phyloP scores from a whole-genome alignment of 2,888 invertebrate genomes.

The Scaptodrosophila latifasciaeformis region DNA sequence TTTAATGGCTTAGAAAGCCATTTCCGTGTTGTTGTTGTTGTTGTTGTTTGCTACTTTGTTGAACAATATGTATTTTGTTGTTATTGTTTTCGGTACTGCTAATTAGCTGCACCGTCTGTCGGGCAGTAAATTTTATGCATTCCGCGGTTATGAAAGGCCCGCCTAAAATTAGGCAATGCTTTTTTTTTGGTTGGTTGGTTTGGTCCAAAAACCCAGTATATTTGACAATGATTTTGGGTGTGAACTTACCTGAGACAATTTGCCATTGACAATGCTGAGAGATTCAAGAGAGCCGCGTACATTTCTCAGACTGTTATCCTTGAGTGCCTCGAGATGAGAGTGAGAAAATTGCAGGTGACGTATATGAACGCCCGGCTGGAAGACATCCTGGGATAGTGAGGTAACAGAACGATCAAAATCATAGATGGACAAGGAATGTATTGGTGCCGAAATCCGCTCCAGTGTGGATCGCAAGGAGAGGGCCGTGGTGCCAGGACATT shows the following conservation, averaged over 20 bases:
- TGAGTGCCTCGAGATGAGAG: constrained; percentile 83
- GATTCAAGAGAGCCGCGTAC: constrained; percentile 86
- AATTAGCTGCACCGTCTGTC: constrained; percentile 10
- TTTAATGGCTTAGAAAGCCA: constrained; percentile 71
- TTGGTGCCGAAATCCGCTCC: constrained; percentile 80
- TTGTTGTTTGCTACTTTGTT: constrained; percentile 12
- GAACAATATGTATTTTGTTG: no score
- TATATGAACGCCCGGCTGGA: constrained; percentile 82
- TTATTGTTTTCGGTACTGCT: no score
- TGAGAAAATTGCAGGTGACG: constrained; percentile 86
- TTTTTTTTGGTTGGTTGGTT: no score
- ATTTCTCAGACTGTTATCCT: constrained; percentile 83
- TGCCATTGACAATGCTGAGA: constrained; percentile 85
- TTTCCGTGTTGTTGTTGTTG: constrained; percentile 35
- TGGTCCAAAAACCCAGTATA: no score
- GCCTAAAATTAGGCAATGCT: constrained; percentile 5
- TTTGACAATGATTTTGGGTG: no score
- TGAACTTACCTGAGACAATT: constrained; percentile 75
- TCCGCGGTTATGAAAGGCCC: background rate
- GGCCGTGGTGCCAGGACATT: constrained; percentile 89
- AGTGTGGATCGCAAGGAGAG: constrained; percentile 84
- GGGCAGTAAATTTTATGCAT: constrained; percentile 8
- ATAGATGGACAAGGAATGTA: constrained; percentile 92
- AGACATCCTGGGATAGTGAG: constrained; percentile 84
- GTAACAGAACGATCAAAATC: constrained; percentile 89